Evolutionary conservation across 2,113 vertebrate species (phyloP), one percentile per base, ranked within the genome.

Genomic region (Enhydra lutris): DNA sequence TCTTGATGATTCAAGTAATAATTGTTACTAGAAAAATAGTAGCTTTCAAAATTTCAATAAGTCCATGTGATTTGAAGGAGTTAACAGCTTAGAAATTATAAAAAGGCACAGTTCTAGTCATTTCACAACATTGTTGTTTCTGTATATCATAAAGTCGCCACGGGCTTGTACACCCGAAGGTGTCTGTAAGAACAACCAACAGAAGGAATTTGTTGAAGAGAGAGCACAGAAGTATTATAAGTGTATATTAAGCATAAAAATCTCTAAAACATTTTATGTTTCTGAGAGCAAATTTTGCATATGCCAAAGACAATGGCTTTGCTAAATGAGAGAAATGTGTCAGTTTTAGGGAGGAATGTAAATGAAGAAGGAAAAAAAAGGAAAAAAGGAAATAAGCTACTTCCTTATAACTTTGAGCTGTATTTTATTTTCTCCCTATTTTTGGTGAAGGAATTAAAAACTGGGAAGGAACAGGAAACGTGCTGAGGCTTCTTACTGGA

Each of bases 221-320:
- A 96, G 61, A 89, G 55, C 34, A 65, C 52, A 24, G 3, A 79
- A 92, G 45, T 59, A 47, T n/a, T 89, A n/a, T 31, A 91, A 74
- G 84, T 87, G 7, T 90, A 76, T 26, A 74, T 61, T 79, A 85
- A 74, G 13, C 14, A 23, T 34, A 80, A 95, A 97, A 42, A 52
- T 78, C 50, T 92, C 73, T 69, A 91, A 93, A 97, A 91, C 17
- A 80, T 39, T 91, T 93, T 95, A 73, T 93, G 36, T 76, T 96
- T 95, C 86, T 45, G 85, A 90, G 74, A 96, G 94, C 94, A 80
- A 95, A 90, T 81, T 93, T 85, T 96, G 36, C n/a, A 80, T 63
- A 57, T 45, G 65, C 57, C 74, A 93, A 45, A 73, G 45, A 92
- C 94, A 89, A 61, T 65, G 47, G 42, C 84, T 94, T 96, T 93